Percentiles rank a stretch among this genome's conserved stretches.
These are phyloP conservation scores for Rousettus madagascariensis DNA, from an alignment of 2,797 vertebrate genomes.

Conservation along the genomic window DNA sequence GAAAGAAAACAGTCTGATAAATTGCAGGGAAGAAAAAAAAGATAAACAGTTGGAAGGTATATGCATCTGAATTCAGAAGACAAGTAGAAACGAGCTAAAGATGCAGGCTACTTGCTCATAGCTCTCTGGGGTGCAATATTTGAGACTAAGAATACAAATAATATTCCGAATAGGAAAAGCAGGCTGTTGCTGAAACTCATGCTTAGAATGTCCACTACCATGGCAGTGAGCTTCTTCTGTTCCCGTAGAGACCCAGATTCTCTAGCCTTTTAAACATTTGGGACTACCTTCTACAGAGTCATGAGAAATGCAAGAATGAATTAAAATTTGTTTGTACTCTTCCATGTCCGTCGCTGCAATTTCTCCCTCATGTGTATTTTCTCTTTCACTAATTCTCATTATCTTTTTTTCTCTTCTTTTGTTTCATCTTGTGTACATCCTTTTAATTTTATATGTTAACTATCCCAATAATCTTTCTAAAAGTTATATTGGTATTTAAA, in stretches of 20 bases:
- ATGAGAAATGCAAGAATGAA: constrained; percentile 32
- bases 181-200: background rate
- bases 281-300: background rate
- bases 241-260: constrained; percentile 18
- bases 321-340: background rate
- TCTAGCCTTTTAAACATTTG: background rate
- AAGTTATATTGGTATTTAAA: background rate
- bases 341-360: background rate
- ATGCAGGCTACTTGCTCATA: constrained; percentile 8
- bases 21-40: background rate
- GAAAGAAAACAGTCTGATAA: constrained; percentile 46
- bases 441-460: constrained; percentile 37
- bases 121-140: constrained; percentile 6
- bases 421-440: background rate
- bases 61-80: constrained; percentile 23
- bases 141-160: constrained; percentile 13
- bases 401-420: background rate
- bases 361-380: background rate
- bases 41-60: constrained; percentile 52
- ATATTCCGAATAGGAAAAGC: constrained; percentile 43
- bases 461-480: constrained; percentile 28
- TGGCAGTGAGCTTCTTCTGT: background rate
- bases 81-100: background rate
- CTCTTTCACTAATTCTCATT: background rate
- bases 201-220: background rate